Evolutionary conservation across 1,140 invertebrate species (phyloP), one percentile per base, ranked within the genome.

Genomic region (Trichoplusia ni): DNA sequence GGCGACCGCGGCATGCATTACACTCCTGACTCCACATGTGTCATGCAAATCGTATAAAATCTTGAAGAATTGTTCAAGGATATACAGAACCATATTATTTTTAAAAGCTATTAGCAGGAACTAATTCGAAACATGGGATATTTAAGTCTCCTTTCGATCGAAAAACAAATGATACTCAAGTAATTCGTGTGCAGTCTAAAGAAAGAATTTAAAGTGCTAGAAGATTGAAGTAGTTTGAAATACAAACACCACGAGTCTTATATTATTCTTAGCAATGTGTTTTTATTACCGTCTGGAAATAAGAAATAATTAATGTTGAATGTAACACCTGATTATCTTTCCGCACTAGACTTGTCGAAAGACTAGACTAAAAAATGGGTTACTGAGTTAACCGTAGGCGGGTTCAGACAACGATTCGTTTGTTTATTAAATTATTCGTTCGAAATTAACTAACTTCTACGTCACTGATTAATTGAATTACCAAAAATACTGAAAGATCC

Each of bases 381-480:
- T 54, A 58, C 25, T 58, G 23, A 58, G 44, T 16, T 44, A 11
- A 3, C 14, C 27, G 37, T 58, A 31, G 54, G 38, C 38, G 54
- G 14, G 40, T 19, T n/a, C 13, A 6, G 8, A 16, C 19, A 42
- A 27, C 19, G 23, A 58, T 29, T 58, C 53, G 25, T 21, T 9
- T 31, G 44, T 47, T 47, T 54, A 14, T 19, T 25, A 40, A 54
- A 40, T 38, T 54, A 54, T 38, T 25, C 19, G 44, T 47, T 40
- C 16, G 18, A 54, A 58, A 42, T 31, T 44, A 58, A 29, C 33
- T 27, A 44, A 58, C 38, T 23, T 29, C 47, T n/a, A 54, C 51
- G 51, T 54, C 51, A 54, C 13, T 42, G 38, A 58, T 21, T 58
- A 58, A 8, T 16, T 44, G 21, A 58, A 58, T 29, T 29, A 29